Percentiles rank a stretch among this genome's conserved stretches.
These are phyloP conservation scores for Lithobius niger DNA, from an alignment of 1,140 invertebrate species.

Conservation along the genomic window DNA sequence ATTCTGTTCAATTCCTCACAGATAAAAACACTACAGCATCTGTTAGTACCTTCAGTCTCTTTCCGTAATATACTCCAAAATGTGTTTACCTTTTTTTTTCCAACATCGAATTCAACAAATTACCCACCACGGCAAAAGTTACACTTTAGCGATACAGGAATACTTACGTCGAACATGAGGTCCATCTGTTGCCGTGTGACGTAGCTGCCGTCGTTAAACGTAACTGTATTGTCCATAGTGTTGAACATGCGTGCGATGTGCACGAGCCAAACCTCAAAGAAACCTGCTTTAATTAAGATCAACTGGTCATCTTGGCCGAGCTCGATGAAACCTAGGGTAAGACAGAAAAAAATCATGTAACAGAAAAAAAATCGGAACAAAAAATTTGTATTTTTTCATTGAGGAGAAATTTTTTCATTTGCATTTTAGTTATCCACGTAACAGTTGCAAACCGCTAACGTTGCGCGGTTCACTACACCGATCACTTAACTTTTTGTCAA, in stretches of 20 bases:
- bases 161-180: slow-evolving; percentile 83
- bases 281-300: slow-evolving; percentile 86
- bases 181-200: slow-evolving; percentile 74
- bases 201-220: slow-evolving; percentile 84
- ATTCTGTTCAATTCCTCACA: too few species aligned
- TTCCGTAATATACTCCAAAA: too few species aligned
- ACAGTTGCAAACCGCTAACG: too few species aligned
- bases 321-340: slow-evolving; percentile 51
- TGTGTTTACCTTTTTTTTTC: too few species aligned
- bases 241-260: slow-evolving; percentile 67
- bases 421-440: too few species aligned
- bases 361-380: too few species aligned
- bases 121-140: neutral
- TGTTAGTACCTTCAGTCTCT: too few species aligned
- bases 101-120: neutral
- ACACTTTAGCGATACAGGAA: neutral
- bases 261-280: slow-evolving; percentile 91
- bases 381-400: too few species aligned
- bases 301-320: slow-evolving; percentile 85
- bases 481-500: too few species aligned
- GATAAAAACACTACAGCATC: too few species aligned
- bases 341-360: neutral
- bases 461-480: too few species aligned
- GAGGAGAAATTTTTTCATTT: too few species aligned
- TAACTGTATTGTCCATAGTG: slow-evolving; percentile 53